Percentiles rank a stretch among this genome's conserved stretches.
Evolutionary conservation across 2,888 invertebrate genomes (phyloP).

Genomic region (Epinotia brunnichana): DNA sequence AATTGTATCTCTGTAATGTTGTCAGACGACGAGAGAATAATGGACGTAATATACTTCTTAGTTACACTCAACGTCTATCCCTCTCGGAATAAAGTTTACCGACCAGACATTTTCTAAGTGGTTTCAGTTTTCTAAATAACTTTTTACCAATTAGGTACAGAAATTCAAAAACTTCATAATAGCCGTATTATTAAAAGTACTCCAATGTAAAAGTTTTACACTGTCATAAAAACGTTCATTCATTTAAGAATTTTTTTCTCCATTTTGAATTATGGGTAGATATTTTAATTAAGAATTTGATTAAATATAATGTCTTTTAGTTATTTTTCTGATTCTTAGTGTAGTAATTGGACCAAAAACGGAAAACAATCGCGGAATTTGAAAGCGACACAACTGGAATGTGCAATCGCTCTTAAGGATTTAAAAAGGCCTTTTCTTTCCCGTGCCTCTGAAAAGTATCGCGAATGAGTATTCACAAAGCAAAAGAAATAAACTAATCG

Average conservation of each 20-base stretch:
- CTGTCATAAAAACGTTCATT: neutral
- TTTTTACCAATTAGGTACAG: slow-evolving; percentile 3
- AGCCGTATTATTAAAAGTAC: slow-evolving; percentile 1
- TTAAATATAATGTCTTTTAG: neutral
- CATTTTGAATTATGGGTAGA: neutral
- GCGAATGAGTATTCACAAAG: neutral
- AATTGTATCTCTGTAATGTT: neutral
- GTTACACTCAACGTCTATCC: neutral
- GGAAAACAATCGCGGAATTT: too few species aligned
- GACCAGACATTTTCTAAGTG: neutral
- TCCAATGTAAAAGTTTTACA: neutral
- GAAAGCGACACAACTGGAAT: too few species aligned
- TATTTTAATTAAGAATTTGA: neutral
- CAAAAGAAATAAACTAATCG: neutral
- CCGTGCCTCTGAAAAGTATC: neutral
- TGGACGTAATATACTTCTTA: neutral
- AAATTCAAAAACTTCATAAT: slow-evolving; percentile 8
- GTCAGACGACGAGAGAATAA: neutral
- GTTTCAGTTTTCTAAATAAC: slow-evolving; percentile 16
- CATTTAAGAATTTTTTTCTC: neutral
- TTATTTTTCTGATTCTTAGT: neutral
- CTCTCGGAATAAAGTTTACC: neutral
- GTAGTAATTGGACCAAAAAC: too few species aligned
- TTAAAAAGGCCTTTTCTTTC: too few species aligned
- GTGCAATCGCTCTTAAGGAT: too few species aligned